Percentiles rank a stretch among this genome's conserved stretches.
phyloP scores from a whole-genome alignment of 2,797 vertebrate species.

The Ctenosaura bakeri region DNA sequence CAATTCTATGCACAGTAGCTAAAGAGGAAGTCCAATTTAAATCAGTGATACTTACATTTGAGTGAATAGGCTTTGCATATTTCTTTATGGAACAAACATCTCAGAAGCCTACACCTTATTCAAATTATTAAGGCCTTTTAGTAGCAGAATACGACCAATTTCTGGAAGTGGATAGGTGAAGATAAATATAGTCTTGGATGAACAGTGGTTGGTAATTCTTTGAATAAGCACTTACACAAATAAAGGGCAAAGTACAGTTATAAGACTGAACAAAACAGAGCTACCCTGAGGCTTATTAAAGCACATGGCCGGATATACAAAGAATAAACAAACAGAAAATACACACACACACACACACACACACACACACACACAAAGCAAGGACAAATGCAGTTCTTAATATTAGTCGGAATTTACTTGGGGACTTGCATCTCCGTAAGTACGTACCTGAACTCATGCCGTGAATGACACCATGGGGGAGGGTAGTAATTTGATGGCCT shows the following conservation, averaged over 20 bases:
- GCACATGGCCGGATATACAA: not conserved
- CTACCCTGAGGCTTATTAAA: not conserved
- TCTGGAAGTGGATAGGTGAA: not conserved
- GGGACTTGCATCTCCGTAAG: no score
- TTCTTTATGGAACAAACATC: no score
- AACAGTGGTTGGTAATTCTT: not conserved
- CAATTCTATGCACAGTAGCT: not conserved
- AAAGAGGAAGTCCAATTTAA: no score
- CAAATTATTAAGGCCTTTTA: not conserved
- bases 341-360: no score
- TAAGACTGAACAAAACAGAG: not conserved
- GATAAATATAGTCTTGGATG: not conserved
- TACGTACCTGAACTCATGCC: no score
- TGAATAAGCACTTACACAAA: not conserved
- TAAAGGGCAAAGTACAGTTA: not conserved
- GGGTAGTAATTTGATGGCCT: no score
- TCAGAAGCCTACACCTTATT: not conserved
- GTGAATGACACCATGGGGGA: no score
- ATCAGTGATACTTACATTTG: no score
- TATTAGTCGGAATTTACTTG: no score
- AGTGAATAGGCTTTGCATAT: no score
- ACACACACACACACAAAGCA: no score
- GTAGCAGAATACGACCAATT: not conserved
- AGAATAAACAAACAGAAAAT: not conserved
- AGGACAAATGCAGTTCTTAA: no score